Evolutionary conservation across 2,888 invertebrate genomes (phyloP), one percentile per base, ranked within the genome.

Genomic region (Caenorhabditis parvicauda): DNA sequence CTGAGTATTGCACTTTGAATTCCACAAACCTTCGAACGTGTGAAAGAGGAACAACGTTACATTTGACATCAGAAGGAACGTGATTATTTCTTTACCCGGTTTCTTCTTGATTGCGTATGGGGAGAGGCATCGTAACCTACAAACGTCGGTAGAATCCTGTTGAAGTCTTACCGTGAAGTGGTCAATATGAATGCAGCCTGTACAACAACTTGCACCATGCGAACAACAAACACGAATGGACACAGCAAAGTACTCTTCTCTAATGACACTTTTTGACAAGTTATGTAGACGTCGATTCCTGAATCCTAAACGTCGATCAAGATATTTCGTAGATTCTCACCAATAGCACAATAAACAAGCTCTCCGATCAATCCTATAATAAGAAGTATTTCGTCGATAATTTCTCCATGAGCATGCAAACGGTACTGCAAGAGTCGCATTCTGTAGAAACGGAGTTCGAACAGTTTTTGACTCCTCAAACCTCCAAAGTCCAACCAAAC

Each of bases 11-110:
- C 14, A 42, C 14, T 7, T 41, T 17, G 17, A 12, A 17, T 12
- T 37, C 25, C 9, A 4, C 37, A 39, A 37, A 49, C 50, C 63
- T 44, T 70, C 70, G 41, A 67, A 70, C 9, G 64, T 70, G 49
- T 67, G 64, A 51, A 79, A 79, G 27, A 75, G 67, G 56, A 77
- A 79, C 5, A 79, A 63, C 1, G 79, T 75, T 14, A 76, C 72
- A 54, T 79, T 79, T 9, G 78, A 74, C 7, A 79, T 70, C 24
- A 79, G 62, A 4, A 79, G 63, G 46, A 79, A 79, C 0, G 79
- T 79, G 45, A 79, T 77, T 29, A 75, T 69, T 44, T 79, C 78
- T 56, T 80, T 80, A n/a, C 79, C 79, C 3, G 73, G 70, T 52
- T 73, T 75, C 25, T 61, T 24, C n/a, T 67, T 62, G 9, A 63